Evolutionary conservation across 2,113 vertebrate species (phyloP).

Genomic region (Poecile atricapillus): DNA sequence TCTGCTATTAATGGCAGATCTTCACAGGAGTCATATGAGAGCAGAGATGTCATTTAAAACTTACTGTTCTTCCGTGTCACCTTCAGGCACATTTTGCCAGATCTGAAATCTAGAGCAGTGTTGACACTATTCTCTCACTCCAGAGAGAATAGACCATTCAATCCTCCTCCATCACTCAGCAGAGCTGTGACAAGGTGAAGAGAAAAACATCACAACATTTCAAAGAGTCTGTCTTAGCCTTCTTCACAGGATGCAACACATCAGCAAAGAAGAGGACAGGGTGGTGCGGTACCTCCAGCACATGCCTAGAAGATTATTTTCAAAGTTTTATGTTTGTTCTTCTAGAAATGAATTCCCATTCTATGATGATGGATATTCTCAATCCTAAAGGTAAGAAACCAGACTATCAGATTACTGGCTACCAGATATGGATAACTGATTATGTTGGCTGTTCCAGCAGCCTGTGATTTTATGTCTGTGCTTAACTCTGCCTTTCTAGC

Average conservation of each 20-base stretch:
- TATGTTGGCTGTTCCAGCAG: not conserved
- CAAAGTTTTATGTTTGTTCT: constrained; percentile 59
- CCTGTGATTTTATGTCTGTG: not conserved
- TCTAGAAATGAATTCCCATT: constrained; percentile 63
- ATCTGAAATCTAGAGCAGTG: constrained; percentile 67
- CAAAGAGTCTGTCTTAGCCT: constrained; percentile 52
- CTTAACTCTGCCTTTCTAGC: not conserved
- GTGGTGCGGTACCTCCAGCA: constrained; percentile 41
- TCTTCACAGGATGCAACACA: constrained; percentile 67
- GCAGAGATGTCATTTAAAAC: constrained; percentile 40
- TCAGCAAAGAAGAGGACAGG: constrained; percentile 52
- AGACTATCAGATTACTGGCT: constrained; percentile 64
- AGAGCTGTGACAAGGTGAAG: constrained; percentile 68
- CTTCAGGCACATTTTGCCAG: constrained; percentile 55
- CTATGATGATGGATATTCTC: constrained; percentile 62
- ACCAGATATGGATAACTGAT: constrained; percentile 7
- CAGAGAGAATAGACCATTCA: constrained; percentile 69
- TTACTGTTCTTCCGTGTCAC: constrained; percentile 1
- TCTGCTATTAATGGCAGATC: constrained; percentile 11
- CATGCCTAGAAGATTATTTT: constrained; percentile 63
- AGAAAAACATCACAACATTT: constrained; percentile 62
- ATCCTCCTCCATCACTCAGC: constrained; percentile 64
- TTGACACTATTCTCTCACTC: constrained; percentile 64
- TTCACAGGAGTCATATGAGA: constrained; percentile 25
- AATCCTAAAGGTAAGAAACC: constrained; percentile 43